Conservation (phyloP, 1,140 invertebrate species). For the Drosophila neocordata region DNA sequence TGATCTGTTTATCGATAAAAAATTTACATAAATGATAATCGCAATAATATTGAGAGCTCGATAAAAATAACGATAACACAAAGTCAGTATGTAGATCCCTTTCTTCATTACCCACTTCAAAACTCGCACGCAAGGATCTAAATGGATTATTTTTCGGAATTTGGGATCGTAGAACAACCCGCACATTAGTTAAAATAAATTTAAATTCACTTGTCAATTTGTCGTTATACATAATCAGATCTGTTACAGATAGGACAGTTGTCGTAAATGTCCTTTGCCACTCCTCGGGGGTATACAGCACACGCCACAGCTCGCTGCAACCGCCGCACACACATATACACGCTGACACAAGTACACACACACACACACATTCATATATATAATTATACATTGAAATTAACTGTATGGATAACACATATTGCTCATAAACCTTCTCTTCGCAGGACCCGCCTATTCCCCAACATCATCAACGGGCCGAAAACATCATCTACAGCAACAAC, state of each 20-base stretch:
- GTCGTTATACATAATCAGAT: background rate
- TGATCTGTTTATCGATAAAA: slow-evolving; percentile 13
- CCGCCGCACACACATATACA: slow-evolving; percentile 27
- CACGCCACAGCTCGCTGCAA: slow-evolving; percentile 48
- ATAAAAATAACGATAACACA: no score
- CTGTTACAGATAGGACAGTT: background rate
- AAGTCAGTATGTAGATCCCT: no score
- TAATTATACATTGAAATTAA: background rate
- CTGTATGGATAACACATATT: background rate
- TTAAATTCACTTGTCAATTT: background rate
- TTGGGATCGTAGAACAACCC: background rate
- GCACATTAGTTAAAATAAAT: no score
- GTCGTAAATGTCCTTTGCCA: slow-evolving; percentile 20
- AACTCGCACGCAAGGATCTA: no score
- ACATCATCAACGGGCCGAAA: slow-evolving; percentile 40
- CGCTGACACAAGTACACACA: background rate
- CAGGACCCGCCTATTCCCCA: slow-evolving; percentile 59
- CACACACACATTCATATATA: slow-evolving; percentile 8
- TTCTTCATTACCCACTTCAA: no score
- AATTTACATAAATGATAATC: background rate
- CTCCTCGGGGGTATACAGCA: slow-evolving; percentile 17
- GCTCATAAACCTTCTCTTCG: slow-evolving; percentile 18
- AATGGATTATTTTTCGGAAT: background rate
- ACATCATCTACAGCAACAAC: slow-evolving; percentile 26
- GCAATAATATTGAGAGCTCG: no score